Base-by-base conservation (phyloP, 2,888 invertebrate genomes). In the Scotopteryx bipunctaria region DNA sequence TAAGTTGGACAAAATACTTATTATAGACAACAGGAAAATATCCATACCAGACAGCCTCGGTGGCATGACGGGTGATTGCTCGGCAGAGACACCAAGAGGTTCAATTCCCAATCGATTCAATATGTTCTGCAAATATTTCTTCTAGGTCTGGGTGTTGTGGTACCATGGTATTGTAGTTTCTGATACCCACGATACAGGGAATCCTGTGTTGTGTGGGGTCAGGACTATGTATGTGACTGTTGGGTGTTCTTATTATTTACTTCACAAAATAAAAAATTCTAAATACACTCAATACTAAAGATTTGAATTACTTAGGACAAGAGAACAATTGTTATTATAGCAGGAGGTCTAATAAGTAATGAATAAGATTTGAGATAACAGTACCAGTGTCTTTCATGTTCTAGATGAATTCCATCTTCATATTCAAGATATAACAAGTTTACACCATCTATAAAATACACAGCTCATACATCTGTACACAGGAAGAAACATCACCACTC, bases 401-500 rank as follows among this genome's bases (percentile, higher is more conserved):
- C 55, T 64, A 58, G 64, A 61, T 64, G 54, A 66, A 63, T 69
- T 67, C 71, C 62, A 71, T 69, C 69, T 64, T 76, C 77, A 73
- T 69, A 78, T 69, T 73, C 64, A 65, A 72, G 68, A 71, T 65
- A 68, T 71, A 80, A 79, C 76, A 75, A 73, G 69, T 76, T 59
- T 76, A 82, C 74, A 77, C 72, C 71, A 73, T 76, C 64, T 66
- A 72, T 75, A 77, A 74, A 79, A 79, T 79, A 83, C 81, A 82
- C 76, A 73, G 74, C 73, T 71, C 68, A 25, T 35, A 43, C 33
- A 66, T 76, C 67, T 73, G 64, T 69, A 65, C 62, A 64, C 66
- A 57, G 55, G 67, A 40, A 67, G 65, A 61, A 58, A 50, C 68
- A 76, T 93, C 93, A 99, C 99, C 99, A 99, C 84, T 99, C 99